Base-by-base conservation (phyloP, 2,888 invertebrate genomes). In the Lasiommata megera region DNA sequence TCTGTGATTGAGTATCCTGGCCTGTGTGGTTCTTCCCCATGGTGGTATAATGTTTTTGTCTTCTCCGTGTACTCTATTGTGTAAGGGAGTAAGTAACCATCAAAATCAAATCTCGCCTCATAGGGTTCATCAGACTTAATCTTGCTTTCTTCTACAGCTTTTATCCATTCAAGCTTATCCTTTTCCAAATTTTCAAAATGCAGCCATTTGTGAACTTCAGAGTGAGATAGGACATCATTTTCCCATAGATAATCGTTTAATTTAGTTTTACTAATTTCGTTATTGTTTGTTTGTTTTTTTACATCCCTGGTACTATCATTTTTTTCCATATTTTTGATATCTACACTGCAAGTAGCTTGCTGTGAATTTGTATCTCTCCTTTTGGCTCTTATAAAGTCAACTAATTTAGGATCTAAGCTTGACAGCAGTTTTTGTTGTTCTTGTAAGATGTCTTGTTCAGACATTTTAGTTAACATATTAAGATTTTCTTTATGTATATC, bases 1-100 rank as follows among this genome's bases (percentile, higher is more conserved):
- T 99, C 99, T 66, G 96, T 95, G 9, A 99, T 79, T 0, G 97
- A 94, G 80, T 98, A 99, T 0, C 98, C 98, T 1, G 98, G 96
- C 61, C 97, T 92, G 61, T 95, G 95, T 6, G 97, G 95, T 79
- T 99, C 98, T 65, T 97, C 96, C 0, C 98, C 98, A 82, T 99
- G 99, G 80, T 98, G 96, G 81, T 97, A 97, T 12, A 99, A 90
- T 18, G 92, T 84, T 69, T 94, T 93, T 0, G 91, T 90, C 57
- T 91, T 71, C 51, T 91, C 93, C 63, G 84, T 85, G 62, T 82
- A 92, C 46, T 94, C 93, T 43, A 93, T 90, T 38, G 92, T 88
- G 68, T 94, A 96, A 0, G 96, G 96, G 53, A 96, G 76, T 0
- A 97, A 82, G 68, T 94, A 93, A 2, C 96, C 97, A 66, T 94